Conservation (phyloP, 2,113 vertebrate species). For the Silurus meridionalis region DNA sequence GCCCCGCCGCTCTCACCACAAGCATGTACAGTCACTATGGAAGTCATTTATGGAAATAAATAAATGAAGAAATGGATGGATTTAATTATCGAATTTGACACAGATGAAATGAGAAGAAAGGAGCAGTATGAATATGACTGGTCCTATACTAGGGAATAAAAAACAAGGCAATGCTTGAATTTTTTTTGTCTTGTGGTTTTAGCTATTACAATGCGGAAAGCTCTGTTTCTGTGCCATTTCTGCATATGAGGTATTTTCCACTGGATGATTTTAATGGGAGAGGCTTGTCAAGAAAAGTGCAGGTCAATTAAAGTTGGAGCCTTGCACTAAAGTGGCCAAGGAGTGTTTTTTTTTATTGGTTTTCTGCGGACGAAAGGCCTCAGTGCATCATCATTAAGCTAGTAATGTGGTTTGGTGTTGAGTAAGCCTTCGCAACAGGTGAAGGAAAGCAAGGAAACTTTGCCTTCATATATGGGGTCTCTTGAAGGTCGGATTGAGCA, state of each 20-base stretch:
- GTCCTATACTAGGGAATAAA: neutral
- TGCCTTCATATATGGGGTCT: neutral
- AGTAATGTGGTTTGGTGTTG: slow-evolving; percentile 46
- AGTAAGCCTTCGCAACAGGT: slow-evolving; percentile 61
- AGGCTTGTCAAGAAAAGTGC: slow-evolving; percentile 43
- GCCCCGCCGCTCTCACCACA: slow-evolving; percentile 49
- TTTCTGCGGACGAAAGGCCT: neutral
- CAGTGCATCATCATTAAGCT: neutral
- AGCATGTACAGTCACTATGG: slow-evolving; percentile 39
- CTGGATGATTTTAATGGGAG: slow-evolving; percentile 54
- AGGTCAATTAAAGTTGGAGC: slow-evolving; percentile 35
- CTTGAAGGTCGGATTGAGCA: neutral
- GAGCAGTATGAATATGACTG: slow-evolving; percentile 15
- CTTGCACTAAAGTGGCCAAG: neutral
- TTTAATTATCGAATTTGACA: slow-evolving; percentile 48
- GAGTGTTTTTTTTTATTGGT: neutral
- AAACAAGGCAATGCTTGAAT: slow-evolving; percentile 23
- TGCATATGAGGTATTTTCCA: slow-evolving; percentile 59
- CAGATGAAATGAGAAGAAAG: slow-evolving; percentile 41
- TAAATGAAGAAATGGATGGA: slow-evolving; percentile 46
- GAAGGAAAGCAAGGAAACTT: slow-evolving; percentile 22
- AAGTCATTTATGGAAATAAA: slow-evolving; percentile 49
- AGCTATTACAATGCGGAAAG: slow-evolving; percentile 58
- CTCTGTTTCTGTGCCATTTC: slow-evolving; percentile 51
- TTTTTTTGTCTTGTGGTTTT: slow-evolving; percentile 11